These are phyloP conservation scores for Lepisosteus osseus DNA, from an alignment of 2,113 vertebrate species.

Conservation along the genomic window DNA sequence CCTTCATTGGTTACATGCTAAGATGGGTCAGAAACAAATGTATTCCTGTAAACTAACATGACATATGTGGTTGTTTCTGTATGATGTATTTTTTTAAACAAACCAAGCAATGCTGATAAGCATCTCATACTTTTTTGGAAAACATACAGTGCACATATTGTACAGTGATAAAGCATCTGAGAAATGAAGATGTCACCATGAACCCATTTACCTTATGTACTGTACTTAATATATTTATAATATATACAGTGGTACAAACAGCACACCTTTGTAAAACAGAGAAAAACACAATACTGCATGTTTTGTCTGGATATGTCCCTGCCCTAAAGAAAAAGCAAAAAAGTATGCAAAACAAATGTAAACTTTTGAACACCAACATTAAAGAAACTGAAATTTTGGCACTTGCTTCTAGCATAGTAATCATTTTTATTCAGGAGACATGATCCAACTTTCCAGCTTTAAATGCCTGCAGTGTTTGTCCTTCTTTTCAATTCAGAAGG, in stretches of 20 bases:
- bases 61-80: not conserved
- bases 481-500: conserved; percentile 3
- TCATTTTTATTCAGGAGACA: conserved; percentile 2
- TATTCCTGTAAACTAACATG: conserved; percentile 13
- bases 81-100: not conserved
- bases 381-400: not conserved
- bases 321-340: not conserved
- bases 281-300: conserved; percentile 1
- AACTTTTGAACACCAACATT: not conserved
- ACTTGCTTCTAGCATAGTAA: not conserved
- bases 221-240: conserved; percentile 39
- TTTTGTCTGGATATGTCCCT: not conserved
- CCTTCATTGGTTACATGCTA: conserved; percentile 36
- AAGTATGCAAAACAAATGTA: not conserved
- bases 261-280: conserved; percentile 28
- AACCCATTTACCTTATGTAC: conserved; percentile 34
- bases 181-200: conserved; percentile 35
- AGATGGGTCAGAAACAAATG: conserved; percentile 8
- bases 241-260: conserved; percentile 20
- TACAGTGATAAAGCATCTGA: conserved; percentile 19
- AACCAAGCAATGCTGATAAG: conserved; percentile 11
- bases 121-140: not conserved
- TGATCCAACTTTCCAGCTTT: not conserved
- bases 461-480: not conserved
- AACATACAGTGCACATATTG: conserved; percentile 11